phyloP scores from a whole-genome alignment of 2,797 vertebrate species.

The Sparus aurata region DNA sequence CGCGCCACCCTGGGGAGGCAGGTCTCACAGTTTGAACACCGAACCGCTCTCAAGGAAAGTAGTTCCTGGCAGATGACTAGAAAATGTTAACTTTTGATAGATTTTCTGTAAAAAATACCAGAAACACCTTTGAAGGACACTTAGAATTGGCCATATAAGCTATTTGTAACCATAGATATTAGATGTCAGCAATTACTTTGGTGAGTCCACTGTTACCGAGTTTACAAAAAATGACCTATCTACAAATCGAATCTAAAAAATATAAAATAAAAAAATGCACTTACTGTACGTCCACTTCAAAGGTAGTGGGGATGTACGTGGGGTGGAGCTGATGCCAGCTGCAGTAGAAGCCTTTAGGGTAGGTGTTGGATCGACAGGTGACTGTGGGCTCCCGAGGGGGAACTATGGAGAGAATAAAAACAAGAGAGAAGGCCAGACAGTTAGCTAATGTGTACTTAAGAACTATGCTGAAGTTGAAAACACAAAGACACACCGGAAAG shows the following conservation, averaged over 20 bases:
- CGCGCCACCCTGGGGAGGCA: not conserved
- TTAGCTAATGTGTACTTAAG: not conserved
- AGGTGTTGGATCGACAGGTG: slow-evolving; percentile 97
- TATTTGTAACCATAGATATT: not conserved
- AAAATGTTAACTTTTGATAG: not conserved
- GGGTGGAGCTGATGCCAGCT: slow-evolving; percentile 93
- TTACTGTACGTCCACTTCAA: slow-evolving; percentile 96
- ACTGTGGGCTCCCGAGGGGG: slow-evolving; percentile 90
- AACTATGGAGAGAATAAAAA: slow-evolving; percentile 75
- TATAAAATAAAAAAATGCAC: slow-evolving; percentile 59
- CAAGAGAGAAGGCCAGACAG: not conserved
- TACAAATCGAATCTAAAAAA: too few species aligned
- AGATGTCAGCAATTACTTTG: not conserved
- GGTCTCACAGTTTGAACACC: slow-evolving; percentile 5
- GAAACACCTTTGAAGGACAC: not conserved
- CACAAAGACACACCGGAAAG: not conserved
- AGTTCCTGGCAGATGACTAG: not conserved
- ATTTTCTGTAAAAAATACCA: not conserved
- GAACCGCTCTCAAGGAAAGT: not conserved
- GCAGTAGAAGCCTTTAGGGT: slow-evolving; percentile 98
- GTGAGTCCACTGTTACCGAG: too few species aligned
- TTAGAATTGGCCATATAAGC: not conserved
- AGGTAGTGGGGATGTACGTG: slow-evolving; percentile 93
- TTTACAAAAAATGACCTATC: too few species aligned
- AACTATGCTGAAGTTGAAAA: not conserved